Evolutionary conservation across 2,797 vertebrate species (phyloP), one percentile per base, ranked within the genome.

Genomic region (Alauda arvensis): DNA sequence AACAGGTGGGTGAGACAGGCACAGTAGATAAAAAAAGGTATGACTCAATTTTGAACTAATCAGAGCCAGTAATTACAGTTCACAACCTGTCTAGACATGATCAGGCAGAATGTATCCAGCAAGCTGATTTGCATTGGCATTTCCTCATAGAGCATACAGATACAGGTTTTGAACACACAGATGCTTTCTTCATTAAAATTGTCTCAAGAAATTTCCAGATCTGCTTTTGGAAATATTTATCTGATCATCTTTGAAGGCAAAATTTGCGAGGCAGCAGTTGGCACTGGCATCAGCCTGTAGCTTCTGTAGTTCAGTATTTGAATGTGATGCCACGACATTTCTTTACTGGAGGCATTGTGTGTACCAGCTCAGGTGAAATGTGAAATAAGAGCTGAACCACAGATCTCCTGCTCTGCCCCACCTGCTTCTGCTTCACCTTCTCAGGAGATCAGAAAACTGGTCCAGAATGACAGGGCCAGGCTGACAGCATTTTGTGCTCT

Each of bases 1-100:
- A 85, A 60, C 81, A 94, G 55, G 52, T 94, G 81, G 31, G 9
- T 68, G 81, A 91, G 62, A 80, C 48, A 77, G 62, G 49, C 57
- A 57, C 34, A 74, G 57, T 24, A 63, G 29, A 45, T 75, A 57
- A 84, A 85, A 91, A 88, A 85, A 89, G 60, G n/a, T 85, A 70
- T 85, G 89, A 87, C 39, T 91, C 61, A 87, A 42, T 82, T 71
- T 85, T 92, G 81, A 77, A n/a, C 85, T 93, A 92, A 91, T 94
- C 77, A 93, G 71, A 74, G 63, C n/a, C 56, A 79, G 72, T 85
- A 91, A 94, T 94, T 96, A n/a, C 77, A 76, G 87, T 90, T 93
- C 83, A 89, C 48, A 83, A 87, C 89, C 53, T 90, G 90, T 92
- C 91, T 93, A 89, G 89, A 91, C 90, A 48, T 80, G 83, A 89